A percentile compares a stretch with the other conserved stretches of the same genome.
Evolutionary conservation across 2,797 vertebrate species (phyloP).

Genomic region (Menidia menidia): DNA sequence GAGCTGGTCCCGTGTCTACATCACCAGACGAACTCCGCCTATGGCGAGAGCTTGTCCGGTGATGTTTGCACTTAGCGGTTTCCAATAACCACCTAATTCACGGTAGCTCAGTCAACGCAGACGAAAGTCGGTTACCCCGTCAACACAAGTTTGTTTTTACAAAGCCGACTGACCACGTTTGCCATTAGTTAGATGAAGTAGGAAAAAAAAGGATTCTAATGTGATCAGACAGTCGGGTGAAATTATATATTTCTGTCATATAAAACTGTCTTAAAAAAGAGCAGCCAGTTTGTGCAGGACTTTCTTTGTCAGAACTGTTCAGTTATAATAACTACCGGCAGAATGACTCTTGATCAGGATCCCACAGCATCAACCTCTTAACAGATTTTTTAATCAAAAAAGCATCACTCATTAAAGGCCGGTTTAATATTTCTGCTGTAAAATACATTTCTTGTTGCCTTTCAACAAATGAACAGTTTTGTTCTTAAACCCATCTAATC

Average conservation of each 20-base stretch:
- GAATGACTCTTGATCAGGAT: too few species aligned
- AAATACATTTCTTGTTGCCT: background rate
- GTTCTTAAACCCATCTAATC: too few species aligned
- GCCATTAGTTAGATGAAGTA: background rate
- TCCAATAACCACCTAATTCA: slow-evolving; percentile 21
- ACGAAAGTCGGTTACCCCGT: slow-evolving; percentile 2
- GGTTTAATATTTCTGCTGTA: background rate
- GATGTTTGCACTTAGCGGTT: slow-evolving; percentile 16
- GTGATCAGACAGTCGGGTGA: background rate
- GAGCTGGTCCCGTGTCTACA: slow-evolving; percentile 27
- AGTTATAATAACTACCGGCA: background rate
- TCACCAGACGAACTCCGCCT: slow-evolving; percentile 40
- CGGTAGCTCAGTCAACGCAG: slow-evolving; percentile 16
- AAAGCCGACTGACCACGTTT: background rate
- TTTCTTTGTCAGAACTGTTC: background rate
- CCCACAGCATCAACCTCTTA: too few species aligned
- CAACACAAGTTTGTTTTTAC: background rate
- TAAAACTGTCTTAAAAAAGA: background rate
- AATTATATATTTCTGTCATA: background rate
- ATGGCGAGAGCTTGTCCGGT: slow-evolving; percentile 58
- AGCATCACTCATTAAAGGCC: too few species aligned
- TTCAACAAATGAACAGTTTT: too few species aligned
- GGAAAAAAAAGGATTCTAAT: background rate
- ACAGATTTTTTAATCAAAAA: too few species aligned
- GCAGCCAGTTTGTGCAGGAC: background rate